Evolutionary conservation across 2,888 invertebrate genomes (phyloP).

Genomic region (Syrista parreyssii): DNA sequence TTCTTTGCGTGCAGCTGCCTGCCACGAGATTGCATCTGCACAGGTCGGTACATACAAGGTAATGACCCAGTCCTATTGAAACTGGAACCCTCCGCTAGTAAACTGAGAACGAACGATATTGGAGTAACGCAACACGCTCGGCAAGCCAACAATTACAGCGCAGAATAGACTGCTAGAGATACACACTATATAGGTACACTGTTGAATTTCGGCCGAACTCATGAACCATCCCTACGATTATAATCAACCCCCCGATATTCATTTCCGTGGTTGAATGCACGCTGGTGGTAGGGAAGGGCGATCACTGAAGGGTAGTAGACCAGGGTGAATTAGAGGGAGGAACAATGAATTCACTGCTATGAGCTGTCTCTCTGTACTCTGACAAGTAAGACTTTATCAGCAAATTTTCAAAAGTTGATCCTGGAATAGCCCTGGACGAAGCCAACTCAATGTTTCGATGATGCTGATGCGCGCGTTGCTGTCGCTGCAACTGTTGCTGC

Average conservation of each 20-base stretch:
- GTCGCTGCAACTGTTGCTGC: neutral
- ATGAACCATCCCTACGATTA: neutral
- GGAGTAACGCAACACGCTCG: constrained; percentile 38
- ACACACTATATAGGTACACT: neutral
- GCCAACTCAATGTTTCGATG: neutral
- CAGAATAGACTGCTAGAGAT: neutral
- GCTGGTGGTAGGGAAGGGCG: neutral
- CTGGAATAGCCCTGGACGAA: neutral
- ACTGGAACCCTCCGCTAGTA: constrained; percentile 44
- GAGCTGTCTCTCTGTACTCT: neutral
- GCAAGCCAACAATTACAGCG: neutral
- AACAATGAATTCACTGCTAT: neutral
- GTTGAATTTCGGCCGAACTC: neutral
- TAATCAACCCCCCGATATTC: neutral
- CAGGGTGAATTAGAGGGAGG: neutral
- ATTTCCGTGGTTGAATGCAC: neutral
- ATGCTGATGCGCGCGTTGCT: neutral
- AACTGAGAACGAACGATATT: constrained; percentile 42
- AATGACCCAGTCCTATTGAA: constrained; percentile 48
- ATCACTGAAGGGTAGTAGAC: neutral
- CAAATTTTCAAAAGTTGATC: neutral
- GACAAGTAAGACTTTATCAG: neutral
- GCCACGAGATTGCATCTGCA: constrained; percentile 43
- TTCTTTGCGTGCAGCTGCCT: neutral
- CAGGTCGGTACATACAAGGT: constrained; percentile 35